Conservation (phyloP, 2,113 vertebrate genomes). For the Pandion haliaetus region DNA sequence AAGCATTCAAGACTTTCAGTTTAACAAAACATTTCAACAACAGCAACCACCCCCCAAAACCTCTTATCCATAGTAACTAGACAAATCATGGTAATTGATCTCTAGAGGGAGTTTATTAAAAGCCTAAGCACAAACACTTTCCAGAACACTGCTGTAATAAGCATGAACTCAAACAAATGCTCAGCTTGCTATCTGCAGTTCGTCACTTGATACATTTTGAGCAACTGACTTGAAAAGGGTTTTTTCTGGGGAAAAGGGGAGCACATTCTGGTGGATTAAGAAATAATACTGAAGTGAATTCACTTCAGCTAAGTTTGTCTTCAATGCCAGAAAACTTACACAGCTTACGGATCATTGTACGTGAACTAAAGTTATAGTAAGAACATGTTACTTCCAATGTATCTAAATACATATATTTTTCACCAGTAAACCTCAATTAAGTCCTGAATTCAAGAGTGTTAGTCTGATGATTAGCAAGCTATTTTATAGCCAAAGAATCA, state of each 20-base stretch:
- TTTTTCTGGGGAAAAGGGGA: conserved; percentile 59
- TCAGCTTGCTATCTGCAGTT: conserved; percentile 69
- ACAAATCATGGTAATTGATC: conserved; percentile 74
- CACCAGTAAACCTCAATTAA: background rate
- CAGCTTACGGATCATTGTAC: background rate
- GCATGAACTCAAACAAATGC: conserved; percentile 66
- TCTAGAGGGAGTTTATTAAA: conserved; percentile 74
- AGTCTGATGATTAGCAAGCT: background rate
- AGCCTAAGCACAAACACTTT: conserved; percentile 68
- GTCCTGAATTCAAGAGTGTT: background rate
- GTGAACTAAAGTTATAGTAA: background rate
- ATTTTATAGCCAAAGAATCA: background rate
- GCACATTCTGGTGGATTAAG: background rate
- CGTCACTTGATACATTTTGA: conserved; percentile 58
- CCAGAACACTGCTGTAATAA: conserved; percentile 68
- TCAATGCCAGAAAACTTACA: conserved; percentile 8
- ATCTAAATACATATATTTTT: background rate
- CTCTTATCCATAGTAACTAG: conserved; percentile 63
- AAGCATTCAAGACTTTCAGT: conserved; percentile 20
- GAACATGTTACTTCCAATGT: background rate
- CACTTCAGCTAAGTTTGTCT: background rate
- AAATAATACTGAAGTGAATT: conserved; percentile 51
- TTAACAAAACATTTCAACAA: conserved; percentile 49
- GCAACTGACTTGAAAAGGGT: conserved; percentile 53
- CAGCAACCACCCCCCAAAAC: conserved; percentile 59